Conservation (phyloP, 1,140 invertebrate species). For the Thalassaphorura encarpata region DNA sequence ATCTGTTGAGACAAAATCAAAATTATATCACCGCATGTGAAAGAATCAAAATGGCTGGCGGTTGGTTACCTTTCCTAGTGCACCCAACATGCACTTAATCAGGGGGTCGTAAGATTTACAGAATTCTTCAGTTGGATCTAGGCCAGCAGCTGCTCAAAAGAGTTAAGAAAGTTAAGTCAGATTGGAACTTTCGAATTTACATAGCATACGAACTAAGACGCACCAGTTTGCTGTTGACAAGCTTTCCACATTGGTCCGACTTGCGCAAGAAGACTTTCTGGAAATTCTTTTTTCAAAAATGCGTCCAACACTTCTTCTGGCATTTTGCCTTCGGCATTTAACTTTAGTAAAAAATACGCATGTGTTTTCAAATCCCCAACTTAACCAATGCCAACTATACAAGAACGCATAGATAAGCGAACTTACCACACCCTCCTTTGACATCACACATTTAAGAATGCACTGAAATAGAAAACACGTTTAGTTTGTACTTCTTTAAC, state of each 20-base stretch:
- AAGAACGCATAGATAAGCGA: too few species aligned
- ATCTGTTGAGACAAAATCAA: too few species aligned
- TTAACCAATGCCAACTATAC: not conserved
- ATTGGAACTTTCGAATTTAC: too few species aligned
- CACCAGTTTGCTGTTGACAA: not conserved
- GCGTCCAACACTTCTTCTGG: not conserved
- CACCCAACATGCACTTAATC: not conserved
- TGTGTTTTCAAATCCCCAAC: not conserved
- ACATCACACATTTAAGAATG: conserved; percentile 6
- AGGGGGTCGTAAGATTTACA: not conserved
- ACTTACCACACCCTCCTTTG: conserved; percentile 1
- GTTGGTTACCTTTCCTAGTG: too few species aligned
- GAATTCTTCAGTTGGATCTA: not conserved
- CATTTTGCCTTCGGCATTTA: not conserved
- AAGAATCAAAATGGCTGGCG: too few species aligned
- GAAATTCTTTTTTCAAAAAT: conserved; percentile 1
- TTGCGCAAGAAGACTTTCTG: not conserved
- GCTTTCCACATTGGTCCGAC: not conserved
- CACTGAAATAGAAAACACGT: not conserved
- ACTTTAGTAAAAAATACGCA: not conserved
- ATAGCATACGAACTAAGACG: too few species aligned
- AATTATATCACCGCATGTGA: too few species aligned
- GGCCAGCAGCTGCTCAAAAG: too few species aligned
- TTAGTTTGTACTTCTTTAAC: not conserved
- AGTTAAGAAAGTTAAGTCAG: too few species aligned